Base-by-base conservation (phyloP, 2,113 vertebrate genomes). In the Vidua chalybeata region DNA sequence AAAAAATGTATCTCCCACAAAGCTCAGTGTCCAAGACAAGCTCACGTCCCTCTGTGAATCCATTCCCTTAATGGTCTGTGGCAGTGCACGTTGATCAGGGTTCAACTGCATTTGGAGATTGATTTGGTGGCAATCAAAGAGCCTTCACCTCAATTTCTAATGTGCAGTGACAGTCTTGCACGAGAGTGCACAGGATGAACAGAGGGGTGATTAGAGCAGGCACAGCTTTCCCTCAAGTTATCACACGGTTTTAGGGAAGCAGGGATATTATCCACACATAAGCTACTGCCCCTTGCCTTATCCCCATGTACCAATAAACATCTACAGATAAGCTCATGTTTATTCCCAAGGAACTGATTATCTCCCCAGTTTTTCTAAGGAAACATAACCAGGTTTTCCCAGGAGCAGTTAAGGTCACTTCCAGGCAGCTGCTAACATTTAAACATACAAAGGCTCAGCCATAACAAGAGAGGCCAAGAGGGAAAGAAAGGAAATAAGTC, bases 11-110 rank as follows among this genome's bases (percentile, higher is more conserved):
- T 12, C 37, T 83, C 30, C 35, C 55, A 39, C 13, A 52, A n/a
- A 91, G 33, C 55, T 35, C 61, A 48, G 52, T 27, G 58, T 37
- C 28, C 58, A 56, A n/a, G 48, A 75, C 6, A 22, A 11, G 22
- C 39, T 75, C 19, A 3, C n/a, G 24, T 43, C 15, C 33, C 56
- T 43, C 5, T 1, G 21, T 30, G 16, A 23, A 71, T 67, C 69
- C 41, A 21, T 48, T 81, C 54, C 48, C 39, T 63, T 1, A 0
- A 8, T 1, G 2, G 19, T 39, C 31, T 46, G 1, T 87, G 82
- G 26, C 48, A 49, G 21, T n/a, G 31, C 39, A 81, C 9, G 5
- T 2, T 21, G 30, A 56, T 68, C 49, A 43, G 21, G 46, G 46
- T 35, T 74, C n/a, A 56, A 1, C 37, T n/a, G 16, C 13, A 56